These are phyloP conservation scores for Amblyopsis rosae DNA, from an alignment of 2,113 vertebrate genomes.

Conservation along the genomic window DNA sequence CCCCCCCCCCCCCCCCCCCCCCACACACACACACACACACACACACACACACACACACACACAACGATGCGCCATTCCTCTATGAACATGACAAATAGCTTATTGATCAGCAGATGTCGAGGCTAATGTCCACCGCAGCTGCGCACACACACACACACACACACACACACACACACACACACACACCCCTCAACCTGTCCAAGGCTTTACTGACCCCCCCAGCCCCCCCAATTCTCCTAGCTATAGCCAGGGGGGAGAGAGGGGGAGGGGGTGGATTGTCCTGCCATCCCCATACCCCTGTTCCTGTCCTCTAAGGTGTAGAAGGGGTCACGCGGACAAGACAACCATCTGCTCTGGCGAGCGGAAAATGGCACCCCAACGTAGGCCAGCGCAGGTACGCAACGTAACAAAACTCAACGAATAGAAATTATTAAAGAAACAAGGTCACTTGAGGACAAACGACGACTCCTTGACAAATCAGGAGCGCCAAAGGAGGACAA, in stretches of 20 bases:
- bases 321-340: conserved; percentile 37
- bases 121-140: conserved; percentile 57
- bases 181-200: conserved; percentile 37
- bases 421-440: conserved; percentile 3
- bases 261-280: background rate
- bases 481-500: conserved; percentile 17
- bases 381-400: background rate
- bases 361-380: conserved; percentile 42
- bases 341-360: conserved; percentile 58
- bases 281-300: conserved; percentile 17
- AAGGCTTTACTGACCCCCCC: conserved; percentile 29
- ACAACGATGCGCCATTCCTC: conserved; percentile 4
- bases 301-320: conserved; percentile 55
- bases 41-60: no score
- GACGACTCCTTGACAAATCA: background rate
- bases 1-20: conserved; percentile 13
- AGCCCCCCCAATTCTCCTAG: conserved; percentile 11
- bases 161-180: conserved; percentile 6
- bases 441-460: conserved; percentile 20
- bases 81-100: conserved; percentile 63
- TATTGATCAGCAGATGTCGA: conserved; percentile 69
- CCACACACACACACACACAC: no score
- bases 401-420: background rate
- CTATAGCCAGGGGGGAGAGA: conserved; percentile 12
- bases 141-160: conserved; percentile 22